Evolutionary conservation across 2,888 invertebrate species (phyloP).

Genomic region (Anorthoa munda): DNA sequence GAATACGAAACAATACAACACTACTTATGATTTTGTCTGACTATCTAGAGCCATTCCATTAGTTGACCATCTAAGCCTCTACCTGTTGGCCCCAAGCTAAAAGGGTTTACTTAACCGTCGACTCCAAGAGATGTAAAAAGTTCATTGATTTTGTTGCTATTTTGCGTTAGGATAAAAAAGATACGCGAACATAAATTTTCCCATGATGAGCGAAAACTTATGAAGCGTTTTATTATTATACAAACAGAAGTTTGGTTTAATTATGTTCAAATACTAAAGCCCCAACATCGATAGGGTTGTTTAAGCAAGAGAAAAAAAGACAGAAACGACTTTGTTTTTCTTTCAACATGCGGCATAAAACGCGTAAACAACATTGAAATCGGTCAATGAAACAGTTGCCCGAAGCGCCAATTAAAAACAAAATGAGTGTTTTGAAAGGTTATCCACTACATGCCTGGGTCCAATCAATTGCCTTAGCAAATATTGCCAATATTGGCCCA

Average conservation of each 20-base stretch:
- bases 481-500: neutral
- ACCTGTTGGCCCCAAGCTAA: too few relatives aligned
- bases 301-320: slow-evolving; percentile 9
- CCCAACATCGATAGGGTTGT: neutral
- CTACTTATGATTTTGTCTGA: too few relatives aligned
- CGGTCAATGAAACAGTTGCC: slow-evolving; percentile 9
- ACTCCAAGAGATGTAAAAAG: too few relatives aligned
- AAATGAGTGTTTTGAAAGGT: slow-evolving; percentile 30
- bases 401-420: slow-evolving; percentile 37
- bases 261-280: slow-evolving; percentile 33
- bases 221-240: slow-evolving; percentile 24
- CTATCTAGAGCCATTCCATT: too few relatives aligned
- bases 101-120: too few relatives aligned
- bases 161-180: neutral
- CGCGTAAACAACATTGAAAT: slow-evolving; percentile 33
- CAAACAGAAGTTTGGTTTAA: slow-evolving; percentile 22
- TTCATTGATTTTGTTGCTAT: neutral
- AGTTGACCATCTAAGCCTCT: too few relatives aligned
- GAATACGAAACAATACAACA: too few relatives aligned
- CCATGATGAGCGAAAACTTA: neutral
- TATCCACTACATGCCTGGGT: slow-evolving; percentile 9
- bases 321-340: slow-evolving; percentile 40
- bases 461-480: neutral
- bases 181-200: neutral
- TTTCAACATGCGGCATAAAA: slow-evolving; percentile 13